A percentile compares a stretch with the other conserved stretches of the same genome.
Evolutionary conservation across 64 coral and sea anemone species (phyloP).

Genomic region (Pocillopora damicornis): DNA sequence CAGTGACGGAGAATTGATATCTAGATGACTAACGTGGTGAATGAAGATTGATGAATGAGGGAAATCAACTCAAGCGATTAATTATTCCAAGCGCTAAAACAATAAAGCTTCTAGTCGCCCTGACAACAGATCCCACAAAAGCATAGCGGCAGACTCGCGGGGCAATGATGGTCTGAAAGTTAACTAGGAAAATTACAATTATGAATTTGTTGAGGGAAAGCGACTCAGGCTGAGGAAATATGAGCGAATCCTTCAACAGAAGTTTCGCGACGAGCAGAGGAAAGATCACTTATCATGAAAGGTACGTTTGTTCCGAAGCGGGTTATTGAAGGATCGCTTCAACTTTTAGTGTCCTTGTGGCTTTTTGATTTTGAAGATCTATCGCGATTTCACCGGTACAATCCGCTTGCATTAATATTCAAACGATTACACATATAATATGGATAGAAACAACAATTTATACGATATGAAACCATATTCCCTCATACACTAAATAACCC

Average conservation of each 20-base stretch:
- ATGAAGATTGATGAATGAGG: background rate
- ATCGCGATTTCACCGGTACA: background rate
- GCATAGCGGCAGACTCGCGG: background rate
- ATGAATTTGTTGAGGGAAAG: background rate
- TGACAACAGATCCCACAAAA: slow-evolving; percentile 13
- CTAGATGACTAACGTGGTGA: too few species aligned
- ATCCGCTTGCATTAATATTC: background rate
- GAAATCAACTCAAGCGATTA: background rate
- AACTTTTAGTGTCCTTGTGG: background rate
- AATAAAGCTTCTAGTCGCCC: slow-evolving; percentile 14
- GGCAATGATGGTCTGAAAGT: background rate
- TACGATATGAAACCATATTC: background rate
- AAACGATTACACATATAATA: background rate
- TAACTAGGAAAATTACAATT: background rate
- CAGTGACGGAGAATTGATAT: too few species aligned
- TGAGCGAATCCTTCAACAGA: background rate
- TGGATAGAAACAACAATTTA: background rate
- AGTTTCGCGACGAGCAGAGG: background rate
- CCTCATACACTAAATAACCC: background rate
- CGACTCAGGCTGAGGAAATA: background rate
- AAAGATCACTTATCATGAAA: background rate
- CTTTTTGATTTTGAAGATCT: background rate
- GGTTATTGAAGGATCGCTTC: background rate
- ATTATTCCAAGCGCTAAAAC: background rate
- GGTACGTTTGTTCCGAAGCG: background rate